phyloP scores from a whole-genome alignment of 1,140 invertebrate species.

The Drosophila littoralis region DNA sequence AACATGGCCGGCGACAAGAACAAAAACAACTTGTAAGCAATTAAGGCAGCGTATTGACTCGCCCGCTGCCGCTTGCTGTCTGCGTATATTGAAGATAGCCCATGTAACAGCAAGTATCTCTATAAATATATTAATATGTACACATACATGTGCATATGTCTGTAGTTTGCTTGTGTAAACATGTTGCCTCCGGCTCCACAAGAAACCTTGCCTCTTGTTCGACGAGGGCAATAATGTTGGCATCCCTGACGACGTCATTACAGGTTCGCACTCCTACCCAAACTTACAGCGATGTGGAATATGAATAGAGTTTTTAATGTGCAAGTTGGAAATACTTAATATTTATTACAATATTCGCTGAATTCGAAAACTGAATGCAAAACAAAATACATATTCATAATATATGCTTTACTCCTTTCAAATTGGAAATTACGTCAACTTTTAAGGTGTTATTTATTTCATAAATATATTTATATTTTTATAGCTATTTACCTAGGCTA shows the following conservation, averaged over 20 bases:
- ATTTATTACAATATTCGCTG: slow-evolving; percentile 5
- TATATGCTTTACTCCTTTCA: no score
- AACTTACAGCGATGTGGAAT: not conserved
- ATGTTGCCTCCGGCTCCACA: slow-evolving; percentile 12
- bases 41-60: slow-evolving; percentile 78
- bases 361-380: not conserved
- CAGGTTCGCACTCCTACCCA: slow-evolving; percentile 1
- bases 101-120: slow-evolving; percentile 18
- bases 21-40: slow-evolving; percentile 78
- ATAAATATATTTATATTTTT: no score
- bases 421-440: no score
- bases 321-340: not conserved
- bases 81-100: slow-evolving; percentile 27
- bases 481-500: no score
- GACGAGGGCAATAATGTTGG: slow-evolving; percentile 48
- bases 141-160: not conserved
- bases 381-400: not conserved
- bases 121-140: slow-evolving; percentile 10
- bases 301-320: not conserved
- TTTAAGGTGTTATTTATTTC: no score
- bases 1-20: slow-evolving; percentile 61
- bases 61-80: slow-evolving; percentile 33
- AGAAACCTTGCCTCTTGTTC: slow-evolving; percentile 31
- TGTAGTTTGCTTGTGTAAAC: slow-evolving; percentile 24
- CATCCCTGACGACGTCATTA: slow-evolving; percentile 48